Evolutionary conservation across 2,113 vertebrate genomes (phyloP).

Genomic region (Anser brachyrhynchus): DNA sequence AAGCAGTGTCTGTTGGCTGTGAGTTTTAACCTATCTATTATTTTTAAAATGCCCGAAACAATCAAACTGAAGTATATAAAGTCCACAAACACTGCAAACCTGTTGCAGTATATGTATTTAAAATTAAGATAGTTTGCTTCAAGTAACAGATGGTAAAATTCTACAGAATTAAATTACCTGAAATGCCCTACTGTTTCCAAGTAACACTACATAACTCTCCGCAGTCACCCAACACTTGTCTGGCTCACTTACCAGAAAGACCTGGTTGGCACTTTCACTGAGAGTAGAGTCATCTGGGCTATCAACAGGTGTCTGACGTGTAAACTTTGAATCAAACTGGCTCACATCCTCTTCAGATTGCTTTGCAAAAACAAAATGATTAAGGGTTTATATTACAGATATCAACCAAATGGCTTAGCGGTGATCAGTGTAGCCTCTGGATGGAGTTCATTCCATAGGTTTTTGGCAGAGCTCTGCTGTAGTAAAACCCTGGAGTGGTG

Average conservation of each 20-base stretch:
- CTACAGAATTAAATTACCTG: background rate
- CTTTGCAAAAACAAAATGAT: conserved; percentile 80
- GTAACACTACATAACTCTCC: background rate
- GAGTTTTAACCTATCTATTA: background rate
- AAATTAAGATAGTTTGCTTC: background rate
- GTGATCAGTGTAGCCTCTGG: conserved; percentile 50
- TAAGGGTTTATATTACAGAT: conserved; percentile 65
- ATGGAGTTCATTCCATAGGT: conserved; percentile 61
- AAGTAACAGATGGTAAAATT: background rate
- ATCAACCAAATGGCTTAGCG: conserved; percentile 62
- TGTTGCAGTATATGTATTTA: background rate
- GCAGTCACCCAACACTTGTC: accelerated
- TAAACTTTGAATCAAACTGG: conserved; percentile 99
- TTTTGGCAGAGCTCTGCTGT: conserved; percentile 66
- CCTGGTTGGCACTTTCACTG: conserved; percentile 99
- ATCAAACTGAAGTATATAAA: background rate
- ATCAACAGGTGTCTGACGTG: conserved; percentile 97
- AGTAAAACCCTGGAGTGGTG: conserved; percentile 66
- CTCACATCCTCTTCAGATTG: conserved; percentile 99
- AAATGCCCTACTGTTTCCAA: background rate
- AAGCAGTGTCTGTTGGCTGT: background rate
- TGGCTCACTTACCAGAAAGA: conserved; percentile 89
- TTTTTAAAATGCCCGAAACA: background rate
- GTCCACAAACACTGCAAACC: background rate
- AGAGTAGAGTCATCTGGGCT: conserved; percentile 98